Base-by-base conservation (phyloP, 2,113 vertebrate species). In the Heteronetta atricapilla region DNA sequence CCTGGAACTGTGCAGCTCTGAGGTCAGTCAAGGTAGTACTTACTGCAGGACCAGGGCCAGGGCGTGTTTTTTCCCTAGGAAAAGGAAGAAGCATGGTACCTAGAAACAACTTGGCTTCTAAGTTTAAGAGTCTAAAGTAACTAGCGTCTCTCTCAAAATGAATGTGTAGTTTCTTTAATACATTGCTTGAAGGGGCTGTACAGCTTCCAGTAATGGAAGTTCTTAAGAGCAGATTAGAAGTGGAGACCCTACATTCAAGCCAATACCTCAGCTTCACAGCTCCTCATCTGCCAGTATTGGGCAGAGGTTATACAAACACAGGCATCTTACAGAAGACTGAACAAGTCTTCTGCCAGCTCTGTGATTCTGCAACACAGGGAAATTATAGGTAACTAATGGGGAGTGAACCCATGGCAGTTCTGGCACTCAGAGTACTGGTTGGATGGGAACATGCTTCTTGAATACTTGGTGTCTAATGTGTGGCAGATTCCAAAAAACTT, bases 221-320 rank as follows among this genome's bases (percentile, higher is more conserved):
- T 84, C 68, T 26, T 23, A 84, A 19, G 16, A 85, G 59, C 15
- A 76, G 29, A 26, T 73, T 34, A 69, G 63, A 76, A 86, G 64
- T 16, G 2, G 44, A 73, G 20, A 29, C 67, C 21, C 26, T 69
- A 36, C 33, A 64, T 29, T 92, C 38, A 82, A 69, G 67, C 9
- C 77, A 72, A 42, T 9, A 63, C 12, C 29, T 64, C 69, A 59
- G 28, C 31, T 70, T 7, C 42, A 82, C 56, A 63, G 62, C 28
- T 55, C 52, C 59, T 34, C 2, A 69, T 42, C 22, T 88, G 20
- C 42, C 53, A 31, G 25, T 13, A 3, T 5, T 67, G 38, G 36
- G 33, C 1, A 82, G 26, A 70, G 3, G 20, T 58, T 34, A 44
- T 25, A 12, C 1, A 1, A 82, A 82, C 20, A 56, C 0, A 2